Evolutionary conservation across 2,888 invertebrate species (phyloP), one percentile per base, ranked within the genome.

Genomic region (Brachyptera putata): DNA sequence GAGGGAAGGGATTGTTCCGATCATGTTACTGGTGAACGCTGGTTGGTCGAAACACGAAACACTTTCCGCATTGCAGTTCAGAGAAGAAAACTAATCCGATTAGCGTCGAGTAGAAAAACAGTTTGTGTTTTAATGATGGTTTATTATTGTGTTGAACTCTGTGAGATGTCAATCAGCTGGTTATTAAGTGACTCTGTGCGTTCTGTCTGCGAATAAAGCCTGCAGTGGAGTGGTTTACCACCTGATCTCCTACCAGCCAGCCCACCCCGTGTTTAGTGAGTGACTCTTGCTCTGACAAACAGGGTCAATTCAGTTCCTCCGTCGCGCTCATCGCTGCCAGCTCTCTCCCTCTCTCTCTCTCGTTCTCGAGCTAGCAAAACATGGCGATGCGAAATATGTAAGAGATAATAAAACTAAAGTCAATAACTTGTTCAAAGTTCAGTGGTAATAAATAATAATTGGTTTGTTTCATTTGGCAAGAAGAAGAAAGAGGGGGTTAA

Each of bases 351-450:
- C 49, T n/a, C 7, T 25, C 49, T n/a, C 11, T 3, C 18, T 5
- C 41, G 7, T 4, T 5, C 5, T 16, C 16, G 14, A 18, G 18
- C 43, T n/a, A 11, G 43, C 7, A 14, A 43, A 11, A 2, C 18
- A 48, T 48, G 7, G n/a, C 14, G 1, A 22, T 48, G 24, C 49
- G 26, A 50, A 26, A 24, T 50, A 50, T 13, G 3, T 16, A 30
- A 24, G 49, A 30, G 49, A 50, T 50, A 26, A 53, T 36, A 53
- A 34, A 46, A 24, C 36, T 22, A 34, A 53, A 34, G 53, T 53
- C 53, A 53, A 53, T 34, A 53, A 53, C 53, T 53, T 22, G 53
- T 21, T 21, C 53, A 53, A 53, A 53, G 53, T 53, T 36, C 53
- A 53, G 3, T 2, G 7, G 34, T 14, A 21, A 36, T 53, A 53